Base-by-base conservation (phyloP, 2,797 vertebrate genomes). In the Pteronotus mesoamericanus region DNA sequence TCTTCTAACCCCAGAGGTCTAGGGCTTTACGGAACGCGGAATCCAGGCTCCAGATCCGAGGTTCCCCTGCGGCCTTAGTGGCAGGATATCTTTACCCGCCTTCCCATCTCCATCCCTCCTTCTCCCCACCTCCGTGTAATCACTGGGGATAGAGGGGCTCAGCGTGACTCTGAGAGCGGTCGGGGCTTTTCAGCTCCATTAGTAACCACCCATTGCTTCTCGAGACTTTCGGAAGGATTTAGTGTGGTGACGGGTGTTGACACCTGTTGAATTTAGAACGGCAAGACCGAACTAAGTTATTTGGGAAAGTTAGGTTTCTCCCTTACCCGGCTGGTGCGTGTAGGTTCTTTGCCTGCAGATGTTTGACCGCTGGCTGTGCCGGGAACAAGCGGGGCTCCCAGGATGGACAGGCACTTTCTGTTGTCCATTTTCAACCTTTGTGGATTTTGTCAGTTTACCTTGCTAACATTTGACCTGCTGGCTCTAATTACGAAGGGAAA, bases 191-290 rank as follows among this genome's bases (percentile, higher is more conserved):
- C 10, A 24, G 66, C 64, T 79, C 88, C 95, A 6, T 78, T 22
- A n/a, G 29, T 29, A 48, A 39, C 26, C 64, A 10, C 37, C 66
- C 32, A 1, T 12, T 32, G 59, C 83, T 83, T 79, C 75, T 80
- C 61, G 46, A 78, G 69, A 64, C 77, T 78, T 64, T 86, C 0
- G 4, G 69, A 37, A 84, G 85, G 86, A 61, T 94, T 82, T 55
- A 22, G 80, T n/a, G 64, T 53, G 92, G n/a, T 26, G 82, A 90
- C 42, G 24, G 71, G 55, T 74, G 85, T 89, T 85, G 95, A 96
- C 97, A 98, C 97, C 97, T 98, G 97, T 97, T 97, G 95, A 79
- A 44, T 94, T 69, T 94, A 83, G 79, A 71, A 26, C 37, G 42
- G 83, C 83, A 12, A 84, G 79, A 93, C 12, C 37, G 29, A 93